Evolutionary conservation across 2,113 vertebrate genomes (phyloP), one percentile per base, ranked within the genome.

Genomic region (Dascyllus trimaculatus): DNA sequence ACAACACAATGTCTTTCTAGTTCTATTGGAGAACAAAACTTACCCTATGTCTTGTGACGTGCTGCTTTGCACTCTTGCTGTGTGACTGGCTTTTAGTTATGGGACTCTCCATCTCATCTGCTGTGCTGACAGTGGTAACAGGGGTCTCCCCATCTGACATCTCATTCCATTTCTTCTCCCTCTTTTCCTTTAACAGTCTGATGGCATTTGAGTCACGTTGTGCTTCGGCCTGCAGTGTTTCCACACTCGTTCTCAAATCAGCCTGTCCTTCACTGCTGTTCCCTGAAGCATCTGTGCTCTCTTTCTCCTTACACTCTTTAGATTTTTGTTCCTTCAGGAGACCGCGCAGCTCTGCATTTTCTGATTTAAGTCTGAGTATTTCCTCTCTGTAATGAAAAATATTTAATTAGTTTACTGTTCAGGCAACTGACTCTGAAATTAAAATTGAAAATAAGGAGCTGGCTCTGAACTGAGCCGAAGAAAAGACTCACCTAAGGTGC

Each of bases 401-500:
- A 71, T 43, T 6, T 45, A 0, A 63, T 80, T 19, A 63, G n/a
- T 29, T 21, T 49, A 46, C 9, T 15, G 7, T 53, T 71, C 5
- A 57, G 22, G 5, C 15, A 32, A 65, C 6, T 21, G 7, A 48
- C 0, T 24, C 11, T 52, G 48, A 15, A n/a, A 22, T 32, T 45
- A n/a, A 25, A 3, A 29, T 0, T 46, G 18, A 26, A 72, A 24
- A 52, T 32, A 49, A 69, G 5, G 7, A 60, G 17, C 6, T 38
- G 13, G 5, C 22, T 71, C 3, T 53, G 22, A 21, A 58, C 1
- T 35, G 3, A 24, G 10, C 6, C 53, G 2, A 14, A 59, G 8
- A 68, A 70, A 59, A 35, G 18, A 69, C 89, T 88, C 85, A 99
- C 97, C 95, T 94, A 57, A 96, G 93, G 40, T 95, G 95, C 70